Evolutionary conservation across 2,113 vertebrate species (phyloP).

Genomic region (Hypocryptadius cinnamomeus): DNA sequence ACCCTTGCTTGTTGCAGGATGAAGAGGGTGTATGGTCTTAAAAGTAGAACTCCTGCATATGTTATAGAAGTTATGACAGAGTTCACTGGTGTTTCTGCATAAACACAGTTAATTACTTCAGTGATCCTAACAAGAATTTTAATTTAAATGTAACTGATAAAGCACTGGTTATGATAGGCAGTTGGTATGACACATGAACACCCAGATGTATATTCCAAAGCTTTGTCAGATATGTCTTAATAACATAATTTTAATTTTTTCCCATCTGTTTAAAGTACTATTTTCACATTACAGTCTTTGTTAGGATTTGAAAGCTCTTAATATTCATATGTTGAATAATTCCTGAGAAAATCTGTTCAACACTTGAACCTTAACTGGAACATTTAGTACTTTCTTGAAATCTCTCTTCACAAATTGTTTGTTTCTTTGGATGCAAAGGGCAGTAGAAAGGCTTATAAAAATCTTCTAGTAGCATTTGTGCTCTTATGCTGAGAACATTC

Average conservation of each 20-base stretch:
- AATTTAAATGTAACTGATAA: neutral
- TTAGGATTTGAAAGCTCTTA: conserved; percentile 58
- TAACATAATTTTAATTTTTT: neutral
- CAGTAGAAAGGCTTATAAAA: conserved; percentile 48
- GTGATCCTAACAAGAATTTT: neutral
- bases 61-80: neutral
- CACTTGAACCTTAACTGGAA: conserved; percentile 58
- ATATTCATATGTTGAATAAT: conserved; percentile 64
- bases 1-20: neutral
- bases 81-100: neutral
- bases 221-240: neutral
- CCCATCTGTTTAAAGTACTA: conserved; percentile 47
- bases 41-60: neutral
- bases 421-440: conserved; percentile 51
- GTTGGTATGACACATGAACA: conserved; percentile 3
- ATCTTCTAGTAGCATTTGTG: conserved; percentile 37
- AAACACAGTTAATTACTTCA: neutral
- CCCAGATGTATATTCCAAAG: conserved; percentile 33
- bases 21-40: neutral
- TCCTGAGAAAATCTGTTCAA: conserved; percentile 63
- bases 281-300: conserved; percentile 48
- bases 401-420: conserved; percentile 33
- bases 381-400: conserved; percentile 53
- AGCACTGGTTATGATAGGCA: neutral
- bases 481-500: neutral